A percentile compares a stretch with the other conserved stretches of the same genome.
Conservation (phyloP, 2,888 invertebrate species). For the Acholoe squamosa region DNA sequence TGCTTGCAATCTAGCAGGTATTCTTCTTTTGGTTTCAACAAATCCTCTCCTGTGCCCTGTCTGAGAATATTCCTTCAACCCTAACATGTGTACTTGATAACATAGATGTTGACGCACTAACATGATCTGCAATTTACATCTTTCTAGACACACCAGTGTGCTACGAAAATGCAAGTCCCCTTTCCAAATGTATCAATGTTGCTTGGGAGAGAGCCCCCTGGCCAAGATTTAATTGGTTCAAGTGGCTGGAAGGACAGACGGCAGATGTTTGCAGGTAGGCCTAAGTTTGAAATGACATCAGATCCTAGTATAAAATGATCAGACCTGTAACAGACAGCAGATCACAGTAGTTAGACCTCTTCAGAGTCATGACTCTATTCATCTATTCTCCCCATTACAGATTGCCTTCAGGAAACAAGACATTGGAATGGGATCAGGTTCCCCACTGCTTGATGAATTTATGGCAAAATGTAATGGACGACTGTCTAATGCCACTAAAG, state of each 20-base stretch:
- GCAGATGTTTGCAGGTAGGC: neutral
- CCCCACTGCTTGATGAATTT: neutral
- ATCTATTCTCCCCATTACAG: neutral
- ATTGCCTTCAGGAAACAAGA: neutral
- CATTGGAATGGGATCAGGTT: neutral
- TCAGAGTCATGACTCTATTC: neutral
- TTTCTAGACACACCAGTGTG: neutral
- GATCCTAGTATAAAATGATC: neutral
- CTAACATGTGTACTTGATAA: no score
- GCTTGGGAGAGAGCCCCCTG: neutral
- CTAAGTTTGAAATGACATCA: no score
- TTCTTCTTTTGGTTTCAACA: no score
- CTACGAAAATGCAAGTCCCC: neutral
- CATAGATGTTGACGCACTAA: no score
- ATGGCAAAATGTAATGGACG: neutral
- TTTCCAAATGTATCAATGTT: neutral
- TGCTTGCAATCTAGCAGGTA: neutral
- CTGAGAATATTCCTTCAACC: no score
- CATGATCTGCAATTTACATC: no score
- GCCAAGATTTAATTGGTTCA: constrained; percentile 36
- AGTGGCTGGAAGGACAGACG: neutral
- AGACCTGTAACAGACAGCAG: neutral
- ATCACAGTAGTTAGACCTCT: neutral
- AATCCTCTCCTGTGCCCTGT: no score
- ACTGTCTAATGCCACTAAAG: neutral